phyloP scores from a whole-genome alignment of 2,797 vertebrate genomes.

The Prionace glauca region DNA sequence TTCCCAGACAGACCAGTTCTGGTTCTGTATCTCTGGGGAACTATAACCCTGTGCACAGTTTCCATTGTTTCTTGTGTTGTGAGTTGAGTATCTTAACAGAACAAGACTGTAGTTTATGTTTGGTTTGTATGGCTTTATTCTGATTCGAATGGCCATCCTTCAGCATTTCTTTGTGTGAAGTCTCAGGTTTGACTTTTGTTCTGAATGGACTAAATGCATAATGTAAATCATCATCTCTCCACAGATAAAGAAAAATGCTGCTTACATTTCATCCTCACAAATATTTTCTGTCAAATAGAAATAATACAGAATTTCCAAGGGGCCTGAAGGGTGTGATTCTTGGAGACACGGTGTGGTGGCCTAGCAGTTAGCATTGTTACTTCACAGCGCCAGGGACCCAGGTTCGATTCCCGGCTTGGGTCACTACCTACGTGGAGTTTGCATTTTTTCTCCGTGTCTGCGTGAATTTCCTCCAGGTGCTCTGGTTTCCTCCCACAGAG shows the following conservation, averaged over 20 bases:
- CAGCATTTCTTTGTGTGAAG: not conserved
- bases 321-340: not conserved
- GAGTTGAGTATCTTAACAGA: constrained; percentile 32
- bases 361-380: too few species aligned
- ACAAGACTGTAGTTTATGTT: not conserved
- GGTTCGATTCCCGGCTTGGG: too few species aligned
- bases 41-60: constrained; percentile 2
- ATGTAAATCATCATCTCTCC: not conserved
- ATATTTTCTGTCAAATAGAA: not conserved
- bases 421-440: too few species aligned
- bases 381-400: too few species aligned
- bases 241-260: not conserved
- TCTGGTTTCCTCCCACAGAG: too few species aligned
- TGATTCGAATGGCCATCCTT: not conserved
- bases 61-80: constrained; percentile 28
- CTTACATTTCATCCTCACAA: not conserved
- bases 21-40: constrained; percentile 16
- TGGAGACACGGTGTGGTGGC: too few species aligned
- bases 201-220: not conserved
- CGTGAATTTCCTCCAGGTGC: too few species aligned
- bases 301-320: not conserved
- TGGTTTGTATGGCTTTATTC: constrained; percentile 3
- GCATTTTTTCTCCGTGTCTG: too few species aligned
- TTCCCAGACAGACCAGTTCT: constrained; percentile 32
- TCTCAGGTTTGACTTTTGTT: not conserved